These are phyloP conservation scores for Dicaeum eximium DNA, from an alignment of 2,113 vertebrate genomes.

Conservation along the genomic window DNA sequence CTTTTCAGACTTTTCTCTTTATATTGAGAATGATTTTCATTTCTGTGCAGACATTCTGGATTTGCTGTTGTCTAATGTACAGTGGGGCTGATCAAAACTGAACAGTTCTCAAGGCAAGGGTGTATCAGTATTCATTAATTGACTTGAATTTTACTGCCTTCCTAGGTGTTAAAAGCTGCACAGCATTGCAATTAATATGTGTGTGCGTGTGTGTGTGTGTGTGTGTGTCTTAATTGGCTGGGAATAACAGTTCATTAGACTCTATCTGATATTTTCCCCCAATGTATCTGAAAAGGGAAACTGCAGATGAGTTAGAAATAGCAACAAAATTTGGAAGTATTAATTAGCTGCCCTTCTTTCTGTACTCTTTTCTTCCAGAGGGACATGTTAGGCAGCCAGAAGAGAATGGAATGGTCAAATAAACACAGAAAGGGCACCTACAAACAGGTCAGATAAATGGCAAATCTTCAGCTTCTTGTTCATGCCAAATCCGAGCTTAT, in stretches of 20 bases:
- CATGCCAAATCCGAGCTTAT: background rate
- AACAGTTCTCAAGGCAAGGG: background rate
- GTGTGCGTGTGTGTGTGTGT: background rate
- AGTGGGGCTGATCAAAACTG: background rate
- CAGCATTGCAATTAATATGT: background rate
- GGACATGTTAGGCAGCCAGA: background rate
- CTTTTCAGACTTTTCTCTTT: background rate
- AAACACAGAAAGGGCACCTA: conserved; percentile 6
- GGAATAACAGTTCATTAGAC: conserved; percentile 3
- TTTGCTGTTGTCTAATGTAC: background rate
- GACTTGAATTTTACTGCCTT: background rate
- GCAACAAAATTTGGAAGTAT: conserved; percentile 9
- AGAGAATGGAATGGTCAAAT: conserved; percentile 7
- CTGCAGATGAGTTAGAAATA: conserved; percentile 15
- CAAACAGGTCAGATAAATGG: background rate
- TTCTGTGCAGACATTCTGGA: background rate
- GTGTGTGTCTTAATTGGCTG: background rate
- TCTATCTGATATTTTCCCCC: background rate
- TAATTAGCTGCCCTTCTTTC: conserved; percentile 58
- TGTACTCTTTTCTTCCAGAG: conserved; percentile 1
- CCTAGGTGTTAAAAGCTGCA: background rate
- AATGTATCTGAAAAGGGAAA: conserved; percentile 9
- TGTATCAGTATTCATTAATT: background rate
- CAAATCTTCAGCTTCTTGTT: background rate
- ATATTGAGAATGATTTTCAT: background rate